These are phyloP conservation scores for Pygmarrhopalites habei DNA, from an alignment of 1,140 invertebrate genomes.

Conservation along the genomic window DNA sequence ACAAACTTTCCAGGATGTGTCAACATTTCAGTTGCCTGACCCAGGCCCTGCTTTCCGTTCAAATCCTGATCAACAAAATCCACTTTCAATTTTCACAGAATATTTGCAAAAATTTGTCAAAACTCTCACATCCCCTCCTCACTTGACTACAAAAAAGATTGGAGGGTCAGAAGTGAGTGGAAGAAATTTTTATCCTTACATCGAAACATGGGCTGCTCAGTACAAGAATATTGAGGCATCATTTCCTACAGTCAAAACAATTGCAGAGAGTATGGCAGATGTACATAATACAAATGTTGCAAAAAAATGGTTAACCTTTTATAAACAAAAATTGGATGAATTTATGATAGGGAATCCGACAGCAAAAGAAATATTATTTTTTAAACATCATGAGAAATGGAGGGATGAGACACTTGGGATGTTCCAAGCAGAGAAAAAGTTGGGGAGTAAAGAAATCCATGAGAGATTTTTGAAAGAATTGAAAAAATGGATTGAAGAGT, in stretches of 20 bases:
- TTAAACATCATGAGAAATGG: neutral
- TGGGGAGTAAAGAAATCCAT: neutral
- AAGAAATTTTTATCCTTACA: slow-evolving; percentile 1
- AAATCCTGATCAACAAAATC: neutral
- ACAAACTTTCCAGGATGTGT: slow-evolving; percentile 2
- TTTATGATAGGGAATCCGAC: neutral
- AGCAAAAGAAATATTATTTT: neutral
- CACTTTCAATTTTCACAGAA: neutral
- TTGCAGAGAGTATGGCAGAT: neutral
- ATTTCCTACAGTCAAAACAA: neutral
- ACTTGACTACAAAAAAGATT: slow-evolving; percentile 6
- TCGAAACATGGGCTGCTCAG: neutral
- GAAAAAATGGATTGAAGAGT: too few species aligned
- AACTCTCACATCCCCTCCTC: neutral
- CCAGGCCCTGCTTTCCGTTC: neutral
- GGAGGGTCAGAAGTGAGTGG: slow-evolving; percentile 9
- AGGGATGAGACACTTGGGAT: neutral
- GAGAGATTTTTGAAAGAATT: neutral
- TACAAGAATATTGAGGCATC: neutral
- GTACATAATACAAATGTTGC: neutral
- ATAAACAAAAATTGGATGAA: neutral
- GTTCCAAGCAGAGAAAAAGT: neutral
- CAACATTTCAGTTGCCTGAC: slow-evolving; percentile 3
- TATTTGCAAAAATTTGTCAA: neutral
- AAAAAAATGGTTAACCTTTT: neutral